Evolutionary conservation across 2,113 vertebrate species (phyloP), one percentile per base, ranked within the genome.

Genomic region (Heterochromis multidens): DNA sequence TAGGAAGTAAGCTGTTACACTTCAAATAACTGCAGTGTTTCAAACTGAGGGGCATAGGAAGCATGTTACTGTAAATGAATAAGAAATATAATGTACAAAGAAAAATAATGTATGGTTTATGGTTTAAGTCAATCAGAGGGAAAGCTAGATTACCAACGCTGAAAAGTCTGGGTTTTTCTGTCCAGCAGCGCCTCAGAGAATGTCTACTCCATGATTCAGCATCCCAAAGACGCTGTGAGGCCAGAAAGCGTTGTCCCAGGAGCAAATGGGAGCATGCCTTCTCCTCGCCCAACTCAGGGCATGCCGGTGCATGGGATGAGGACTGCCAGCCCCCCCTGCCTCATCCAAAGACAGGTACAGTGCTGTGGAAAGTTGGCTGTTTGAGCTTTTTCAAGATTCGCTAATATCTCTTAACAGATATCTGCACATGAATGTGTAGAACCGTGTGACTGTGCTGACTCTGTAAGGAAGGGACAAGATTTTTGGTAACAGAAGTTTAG

Each of bases 151-250:
- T 10, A 52, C 17, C 33, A 65, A 49, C 17, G 21, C 27, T 60
- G 7, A 37, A 31, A 35, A 33, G 23, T 67, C 7, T 54, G 4
- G 10, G 7, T 14, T 12, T 59, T 52, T 67, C 10, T 86, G 19
- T 76, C 62, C 83, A 93, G 94, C 74, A 90, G 94, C 63, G 94
- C 91, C 81, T 94, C 94, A 4, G 95, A 96, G 91, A 96, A 96
- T 19, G 91, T 96, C 83, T 96, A 96, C 94, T 95, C 96, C 0
- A 92, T 96, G 93, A 96, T 96, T 90, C 95, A 96, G 80, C 95
- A 95, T 82, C 87, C 93, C 1, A 96, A 94, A 88, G 95, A 96
- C 0, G 49, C 49, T 1, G 88, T 40, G 57, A 93, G 86, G 78
- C 88, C 88, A 4, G 96, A 96, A 52, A 23, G 84, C 19, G 31